phyloP scores from a whole-genome alignment of 1,140 invertebrate species.

The Sarcophaga bullata region DNA sequence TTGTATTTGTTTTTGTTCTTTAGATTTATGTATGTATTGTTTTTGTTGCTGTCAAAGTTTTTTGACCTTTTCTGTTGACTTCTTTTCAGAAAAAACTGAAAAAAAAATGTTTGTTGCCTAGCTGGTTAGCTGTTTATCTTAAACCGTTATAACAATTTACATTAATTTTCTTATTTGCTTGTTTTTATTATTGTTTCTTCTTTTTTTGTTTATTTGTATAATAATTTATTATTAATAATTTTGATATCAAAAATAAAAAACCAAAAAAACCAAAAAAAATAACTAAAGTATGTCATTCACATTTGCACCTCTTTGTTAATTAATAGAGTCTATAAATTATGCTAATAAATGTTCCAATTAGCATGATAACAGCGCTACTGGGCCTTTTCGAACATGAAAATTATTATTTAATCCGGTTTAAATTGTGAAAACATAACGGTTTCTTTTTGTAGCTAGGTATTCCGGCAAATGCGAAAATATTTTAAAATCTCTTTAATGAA shows the following conservation, averaged over 20 bases:
- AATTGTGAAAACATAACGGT: background rate
- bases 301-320: conserved; percentile 24
- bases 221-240: too few relatives aligned
- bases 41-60: background rate
- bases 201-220: too few relatives aligned
- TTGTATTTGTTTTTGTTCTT: background rate
- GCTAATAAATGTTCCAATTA: conserved; percentile 14
- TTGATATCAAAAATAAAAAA: too few relatives aligned
- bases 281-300: background rate
- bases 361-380: conserved; percentile 1
- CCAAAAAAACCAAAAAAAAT: too few relatives aligned
- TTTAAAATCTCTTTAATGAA: too few relatives aligned
- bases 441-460: background rate
- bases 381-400: background rate
- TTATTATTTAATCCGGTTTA: background rate
- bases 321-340: conserved; percentile 2
- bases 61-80: conserved; percentile 6
- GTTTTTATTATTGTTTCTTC: background rate
- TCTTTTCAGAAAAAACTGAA: too few relatives aligned
- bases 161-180: background rate
- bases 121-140: background rate
- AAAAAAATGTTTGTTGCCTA: background rate
- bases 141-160: background rate
- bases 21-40: background rate
- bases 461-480: too few relatives aligned